phyloP scores from a whole-genome alignment of 2,888 invertebrate genomes.

The Argynnis bischoffii region DNA sequence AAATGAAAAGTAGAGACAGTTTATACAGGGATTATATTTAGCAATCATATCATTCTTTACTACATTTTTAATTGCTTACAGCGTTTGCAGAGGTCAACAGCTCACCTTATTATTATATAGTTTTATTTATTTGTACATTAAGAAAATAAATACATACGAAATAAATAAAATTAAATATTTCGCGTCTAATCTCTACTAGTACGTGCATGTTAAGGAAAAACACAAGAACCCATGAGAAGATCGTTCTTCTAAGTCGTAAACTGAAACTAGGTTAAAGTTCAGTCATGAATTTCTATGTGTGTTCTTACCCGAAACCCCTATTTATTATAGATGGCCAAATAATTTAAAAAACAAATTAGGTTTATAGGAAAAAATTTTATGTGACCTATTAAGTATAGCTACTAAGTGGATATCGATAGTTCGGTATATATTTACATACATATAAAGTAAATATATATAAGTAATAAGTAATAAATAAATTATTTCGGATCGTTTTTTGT shows the following conservation, averaged over 20 bases:
- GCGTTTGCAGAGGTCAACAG: background rate
- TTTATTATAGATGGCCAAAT: slow-evolving; percentile 13
- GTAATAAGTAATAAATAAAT: too few relatives aligned
- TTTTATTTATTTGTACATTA: too few relatives aligned
- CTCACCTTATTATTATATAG: background rate
- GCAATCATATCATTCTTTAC: slow-evolving; percentile 4
- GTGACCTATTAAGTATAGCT: background rate
- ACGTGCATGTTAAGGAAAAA: slow-evolving; percentile 33
- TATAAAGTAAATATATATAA: too few relatives aligned
- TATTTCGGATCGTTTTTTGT: too few relatives aligned
- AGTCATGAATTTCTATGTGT: slow-evolving; percentile 31
- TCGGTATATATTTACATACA: too few relatives aligned
- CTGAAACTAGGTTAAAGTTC: slow-evolving; percentile 38
- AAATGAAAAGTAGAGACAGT: slow-evolving; percentile 34
- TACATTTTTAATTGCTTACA: too few relatives aligned
- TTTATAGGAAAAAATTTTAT: background rate
- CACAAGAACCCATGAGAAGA: slow-evolving; percentile 35
- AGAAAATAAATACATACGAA: background rate
- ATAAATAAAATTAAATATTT: slow-evolving; percentile 5
- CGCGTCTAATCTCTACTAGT: background rate
- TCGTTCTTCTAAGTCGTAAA: slow-evolving; percentile 35
- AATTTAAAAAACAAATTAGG: background rate
- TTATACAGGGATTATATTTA: slow-evolving; percentile 28
- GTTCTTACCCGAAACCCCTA: slow-evolving; percentile 14
- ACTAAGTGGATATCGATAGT: too few relatives aligned